Conservation (phyloP, 1,140 invertebrate species). For the Hypothenemus hampei region DNA sequence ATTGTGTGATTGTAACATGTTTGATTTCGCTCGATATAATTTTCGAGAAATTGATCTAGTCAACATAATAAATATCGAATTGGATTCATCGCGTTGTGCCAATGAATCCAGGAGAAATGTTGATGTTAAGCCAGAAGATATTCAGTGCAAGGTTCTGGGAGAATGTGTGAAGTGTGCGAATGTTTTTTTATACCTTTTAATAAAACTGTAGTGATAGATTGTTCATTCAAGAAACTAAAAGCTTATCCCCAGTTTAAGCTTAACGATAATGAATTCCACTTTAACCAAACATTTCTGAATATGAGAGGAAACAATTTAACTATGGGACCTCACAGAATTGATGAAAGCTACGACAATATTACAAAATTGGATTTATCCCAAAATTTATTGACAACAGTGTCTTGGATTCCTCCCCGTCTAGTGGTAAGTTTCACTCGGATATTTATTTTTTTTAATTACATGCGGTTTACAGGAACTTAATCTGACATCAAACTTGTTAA, state of each 20-base stretch:
- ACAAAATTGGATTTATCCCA: no score
- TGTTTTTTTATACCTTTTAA: slow-evolving; percentile 22
- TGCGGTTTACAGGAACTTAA: no score
- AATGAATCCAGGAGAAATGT: not conserved
- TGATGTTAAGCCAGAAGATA: slow-evolving; percentile 15
- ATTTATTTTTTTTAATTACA: no score
- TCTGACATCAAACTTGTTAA: no score
- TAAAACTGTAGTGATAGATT: slow-evolving; percentile 24
- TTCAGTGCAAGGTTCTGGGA: slow-evolving; percentile 13
- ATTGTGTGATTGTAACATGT: slow-evolving; percentile 17
- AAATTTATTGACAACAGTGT: no score
- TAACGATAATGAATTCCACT: no score
- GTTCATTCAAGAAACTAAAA: slow-evolving; percentile 20
- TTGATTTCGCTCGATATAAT: slow-evolving; percentile 29
- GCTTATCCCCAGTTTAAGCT: no score
- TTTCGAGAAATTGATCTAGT: slow-evolving; percentile 13
- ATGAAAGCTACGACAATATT: no score
- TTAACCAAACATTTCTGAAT: no score
- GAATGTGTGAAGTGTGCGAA: slow-evolving; percentile 24
- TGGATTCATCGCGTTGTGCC: slow-evolving; percentile 21
- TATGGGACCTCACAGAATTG: slow-evolving; percentile 20
- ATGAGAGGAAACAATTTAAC: slow-evolving; percentile 33
- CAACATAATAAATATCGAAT: slow-evolving; percentile 16
- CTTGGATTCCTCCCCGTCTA: no score
- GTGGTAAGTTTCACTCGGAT: no score